Evolutionary conservation across 2,888 invertebrate genomes (phyloP), one percentile per base, ranked within the genome.

Genomic region (Protophormia terraenovae): DNA sequence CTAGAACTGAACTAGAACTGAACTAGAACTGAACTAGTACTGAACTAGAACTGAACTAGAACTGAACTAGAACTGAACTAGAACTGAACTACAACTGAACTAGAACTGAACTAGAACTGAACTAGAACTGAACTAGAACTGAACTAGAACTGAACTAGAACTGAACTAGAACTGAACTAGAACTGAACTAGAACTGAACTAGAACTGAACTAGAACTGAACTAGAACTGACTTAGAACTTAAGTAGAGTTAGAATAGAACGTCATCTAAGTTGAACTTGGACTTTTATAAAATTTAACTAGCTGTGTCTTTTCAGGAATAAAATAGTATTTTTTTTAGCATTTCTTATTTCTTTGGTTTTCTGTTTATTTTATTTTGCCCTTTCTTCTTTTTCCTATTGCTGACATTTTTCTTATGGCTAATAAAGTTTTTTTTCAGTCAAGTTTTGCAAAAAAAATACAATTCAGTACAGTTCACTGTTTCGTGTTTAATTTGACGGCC

Each of bases 391-490:
- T 55, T 22, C 41, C n/a, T n/a, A n/a, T n/a, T 12, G 16, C 53
- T 12, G 14, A 24, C 27, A 14, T 38, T 5, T 35, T 7, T 45
- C 72, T 64, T 38, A 35, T 45, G 73, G 75, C 69, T 75, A 79
- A 84, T 79, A 75, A 84, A 75, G 55, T 55, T 6, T 50, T 22
- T 55, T 22, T 32, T 38, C 53, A 32, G 14, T 10, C 41, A 24
- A 47, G 55, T 58, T 75, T 29, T 62, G 29, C 32, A 64, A 69
- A 79, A 45, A 64, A 53, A 62, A 45, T 64, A 24, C 41, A 53
- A 72, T 38, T 53, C 50, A 53, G 22, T 53, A 38, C 38, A 29
- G 27, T 75, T 60, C 35, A 66, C 41, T 27, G 32, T 73, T 62
- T 60, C 47, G 8, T 73, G 35, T 73, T 62, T 45, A 62, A 22